Base-by-base conservation (phyloP, 2,888 invertebrate species). In the Germaria angustata region DNA sequence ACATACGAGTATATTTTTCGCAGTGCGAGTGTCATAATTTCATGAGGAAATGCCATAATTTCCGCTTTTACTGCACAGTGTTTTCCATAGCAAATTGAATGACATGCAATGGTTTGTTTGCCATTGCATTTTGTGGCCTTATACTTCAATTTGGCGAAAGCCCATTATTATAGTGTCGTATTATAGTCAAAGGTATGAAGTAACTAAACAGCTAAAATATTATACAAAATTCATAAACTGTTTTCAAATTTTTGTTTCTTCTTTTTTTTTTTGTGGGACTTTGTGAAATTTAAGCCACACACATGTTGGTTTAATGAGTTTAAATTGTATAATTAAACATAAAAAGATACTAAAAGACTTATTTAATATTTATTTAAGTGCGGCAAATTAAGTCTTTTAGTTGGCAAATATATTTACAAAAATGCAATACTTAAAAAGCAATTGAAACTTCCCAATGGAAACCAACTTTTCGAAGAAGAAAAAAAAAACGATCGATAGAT, bases 31-130 rank as follows among this genome's bases (percentile, higher is more conserved):
- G 81, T 77, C 78, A 78, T 73, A 73, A 69, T 73, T 69, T 46
- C 81, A 82, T 78, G 81, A 66, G 81, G 75, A 82, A 78, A 82
- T 75, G 81, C 65, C 53, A 82, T 82, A 82, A 82, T 82, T 82
- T 82, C 81, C 81, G 78, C 78, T 81, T 77, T 78, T 65, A 46
- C 55, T 44, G 61, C 63, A 65, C 39, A 63, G 46, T 46, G 49
- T 51, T 59, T 75, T 75, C 36, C 66, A 32, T 51, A 66, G 66
- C 57, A 66, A 76, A 76, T 65, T 65, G 65, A 72, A 79, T 79
- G 78, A 66, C 78, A 79, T 66, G 78, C 78, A 79, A 78, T 55
- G 71, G 46, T 36, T 76, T 65, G 17, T 36, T n/a, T 34, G 36
- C 49, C 24, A 59, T 20, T 61, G 46, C 34, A 36, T 34, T 61